Evolutionary conservation across 2,888 invertebrate genomes (phyloP), one percentile per base, ranked within the genome.

Genomic region (Eubasilissa splendida): DNA sequence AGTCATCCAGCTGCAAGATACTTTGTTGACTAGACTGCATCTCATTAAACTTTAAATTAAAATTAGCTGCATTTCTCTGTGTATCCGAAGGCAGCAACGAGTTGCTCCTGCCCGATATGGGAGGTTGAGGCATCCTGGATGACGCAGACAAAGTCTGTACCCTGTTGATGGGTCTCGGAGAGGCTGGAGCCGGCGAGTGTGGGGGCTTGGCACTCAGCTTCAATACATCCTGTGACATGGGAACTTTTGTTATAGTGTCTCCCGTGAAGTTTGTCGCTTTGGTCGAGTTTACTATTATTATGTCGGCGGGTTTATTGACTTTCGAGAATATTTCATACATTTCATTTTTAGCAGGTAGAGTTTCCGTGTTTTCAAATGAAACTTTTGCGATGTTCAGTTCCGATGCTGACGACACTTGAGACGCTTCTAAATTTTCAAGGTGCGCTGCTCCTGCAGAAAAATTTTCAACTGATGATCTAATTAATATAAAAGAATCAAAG

Each of bases 161-260:
- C 77, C 84, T 83, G 78, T 78, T 84, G 77, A 80, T 82, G 31
- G 83, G 86, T 70, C 91, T 87, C 4, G 93, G 91, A 11, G 92
- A 92, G 53, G 91, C 88, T 84, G 92, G 92, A 0, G 92, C 92
- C 1, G 93, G 93, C 52, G 93, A 93, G 80, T 93, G 91, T 0
- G 94, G 93, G 33, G 93, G 93, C 86, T 94, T 94, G 9, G 89
- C 85, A 42, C 88, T 87, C 22, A 91, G 85, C 82, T 87, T 87
- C 58, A 84, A 85, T 7, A 85, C 66, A 22, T 86, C 86, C 50
- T 82, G 81, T 8, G 83, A 66, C n/a, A 85, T 66, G n/a, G 77
- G 74, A 12, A 85, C 84, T 82, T 87, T 88, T 4, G 87, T 83
- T 3, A 86, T 87, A 0, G 86, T 85, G 4, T 86, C 85, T 2